A percentile compares a stretch with the other conserved stretches of the same genome.
Conservation (phyloP, 2,113 vertebrate genomes). For the Aramus guarauna region DNA sequence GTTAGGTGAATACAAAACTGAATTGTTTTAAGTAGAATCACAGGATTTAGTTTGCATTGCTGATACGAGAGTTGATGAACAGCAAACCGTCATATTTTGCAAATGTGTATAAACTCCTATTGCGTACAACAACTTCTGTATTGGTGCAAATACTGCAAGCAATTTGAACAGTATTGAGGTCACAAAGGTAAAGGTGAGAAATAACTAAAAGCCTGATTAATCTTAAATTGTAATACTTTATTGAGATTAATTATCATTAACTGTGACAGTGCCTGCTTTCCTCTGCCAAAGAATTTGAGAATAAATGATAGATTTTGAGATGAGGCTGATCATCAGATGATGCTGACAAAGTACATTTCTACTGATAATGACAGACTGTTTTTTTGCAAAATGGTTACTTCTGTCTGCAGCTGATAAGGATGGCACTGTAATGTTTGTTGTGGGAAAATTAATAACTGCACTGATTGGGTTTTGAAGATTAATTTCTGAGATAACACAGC, state of each 20-base stretch:
- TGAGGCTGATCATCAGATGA: not conserved
- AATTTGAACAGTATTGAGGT: not conserved
- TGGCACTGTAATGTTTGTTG: not conserved
- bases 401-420: not conserved
- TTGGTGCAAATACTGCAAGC: not conserved
- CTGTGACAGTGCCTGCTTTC: not conserved
- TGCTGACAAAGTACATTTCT: not conserved
- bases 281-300: not conserved
- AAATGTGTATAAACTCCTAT: not conserved
- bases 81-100: not conserved
- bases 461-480: not conserved
- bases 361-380: not conserved
- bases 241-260: not conserved
- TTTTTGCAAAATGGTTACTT: not conserved
- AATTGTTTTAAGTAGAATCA: not conserved
- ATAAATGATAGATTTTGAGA: not conserved
- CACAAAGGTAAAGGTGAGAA: not conserved
- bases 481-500: not conserved
- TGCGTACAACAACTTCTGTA: not conserved
- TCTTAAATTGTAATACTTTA: not conserved
- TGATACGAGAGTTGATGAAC: not conserved
- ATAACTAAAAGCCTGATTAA: not conserved
- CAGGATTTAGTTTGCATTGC: not conserved
- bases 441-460: not conserved
- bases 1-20: not conserved